Conservation (phyloP, 2,113 vertebrate genomes). For the Strix aluco region DNA sequence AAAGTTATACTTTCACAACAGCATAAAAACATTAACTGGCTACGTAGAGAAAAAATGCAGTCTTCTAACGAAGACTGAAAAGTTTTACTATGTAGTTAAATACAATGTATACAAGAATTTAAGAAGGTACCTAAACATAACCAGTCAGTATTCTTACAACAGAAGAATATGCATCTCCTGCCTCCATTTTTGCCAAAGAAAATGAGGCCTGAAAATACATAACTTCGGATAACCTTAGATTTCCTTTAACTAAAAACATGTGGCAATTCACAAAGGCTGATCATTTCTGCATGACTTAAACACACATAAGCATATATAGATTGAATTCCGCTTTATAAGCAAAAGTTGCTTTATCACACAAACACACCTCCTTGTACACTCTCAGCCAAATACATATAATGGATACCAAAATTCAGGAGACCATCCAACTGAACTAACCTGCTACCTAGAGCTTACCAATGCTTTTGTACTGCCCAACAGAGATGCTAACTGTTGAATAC, state of each 20-base stretch:
- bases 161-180: not conserved
- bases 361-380: not conserved
- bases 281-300: not conserved
- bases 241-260: slow-evolving; percentile 34
- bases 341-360: not conserved
- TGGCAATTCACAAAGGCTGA: not conserved
- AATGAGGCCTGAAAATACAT: not conserved
- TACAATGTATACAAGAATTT: not conserved
- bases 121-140: not conserved
- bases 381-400: not conserved
- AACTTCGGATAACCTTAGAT: not conserved
- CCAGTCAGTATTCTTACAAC: not conserved
- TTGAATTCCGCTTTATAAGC: not conserved
- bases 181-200: not conserved
- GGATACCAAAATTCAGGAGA: not conserved
- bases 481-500: not conserved
- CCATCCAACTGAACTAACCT: not conserved
- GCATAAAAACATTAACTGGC: not conserved
- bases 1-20: not conserved
- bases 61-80: not conserved
- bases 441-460: not conserved
- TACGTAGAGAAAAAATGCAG: not conserved
- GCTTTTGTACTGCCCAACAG: not conserved
- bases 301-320: not conserved
- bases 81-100: not conserved